These are phyloP conservation scores for Pseudomugil tenellus DNA, from an alignment of 2,797 vertebrate genomes.

Conservation along the genomic window DNA sequence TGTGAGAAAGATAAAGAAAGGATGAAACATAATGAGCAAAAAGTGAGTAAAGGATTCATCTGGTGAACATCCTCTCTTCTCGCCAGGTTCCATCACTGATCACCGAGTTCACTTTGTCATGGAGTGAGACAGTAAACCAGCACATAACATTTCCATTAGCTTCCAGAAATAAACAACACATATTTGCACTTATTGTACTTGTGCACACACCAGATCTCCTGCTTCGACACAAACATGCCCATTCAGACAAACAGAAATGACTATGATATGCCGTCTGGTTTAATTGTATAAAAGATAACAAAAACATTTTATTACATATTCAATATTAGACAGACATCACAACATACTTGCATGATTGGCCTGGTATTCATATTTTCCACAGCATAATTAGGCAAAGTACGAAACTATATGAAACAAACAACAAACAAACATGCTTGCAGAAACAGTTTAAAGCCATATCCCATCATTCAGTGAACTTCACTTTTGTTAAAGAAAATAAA, in stretches of 20 bases:
- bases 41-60: slow-evolving; percentile 37
- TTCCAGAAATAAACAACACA: slow-evolving; percentile 35
- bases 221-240: slow-evolving; percentile 3
- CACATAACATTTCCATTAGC: slow-evolving; percentile 47
- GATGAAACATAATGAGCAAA: slow-evolving; percentile 45
- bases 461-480: slow-evolving; percentile 58
- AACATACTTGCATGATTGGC: slow-evolving; percentile 80
- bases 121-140: slow-evolving; percentile 36
- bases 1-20: slow-evolving; percentile 18
- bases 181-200: slow-evolving; percentile 38
- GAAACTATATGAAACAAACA: slow-evolving; percentile 75
- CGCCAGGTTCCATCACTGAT: slow-evolving; percentile 43
- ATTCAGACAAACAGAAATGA: slow-evolving; percentile 53
- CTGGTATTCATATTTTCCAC: slow-evolving; percentile 68
- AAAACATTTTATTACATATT: slow-evolving; percentile 80
- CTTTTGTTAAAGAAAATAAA: slow-evolving; percentile 62
- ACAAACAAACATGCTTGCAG: slow-evolving; percentile 79
- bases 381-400: slow-evolving; percentile 70
- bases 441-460: slow-evolving; percentile 80
- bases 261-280: slow-evolving; percentile 54
- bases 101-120: slow-evolving; percentile 49
- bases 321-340: slow-evolving; percentile 80
- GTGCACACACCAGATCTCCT: slow-evolving; percentile 12
- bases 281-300: slow-evolving; percentile 82
- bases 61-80: slow-evolving; percentile 56